Percentiles rank a stretch among this genome's conserved stretches.
Evolutionary conservation across 2,113 vertebrate species (phyloP).

Genomic region (Odocoileus virginianus): DNA sequence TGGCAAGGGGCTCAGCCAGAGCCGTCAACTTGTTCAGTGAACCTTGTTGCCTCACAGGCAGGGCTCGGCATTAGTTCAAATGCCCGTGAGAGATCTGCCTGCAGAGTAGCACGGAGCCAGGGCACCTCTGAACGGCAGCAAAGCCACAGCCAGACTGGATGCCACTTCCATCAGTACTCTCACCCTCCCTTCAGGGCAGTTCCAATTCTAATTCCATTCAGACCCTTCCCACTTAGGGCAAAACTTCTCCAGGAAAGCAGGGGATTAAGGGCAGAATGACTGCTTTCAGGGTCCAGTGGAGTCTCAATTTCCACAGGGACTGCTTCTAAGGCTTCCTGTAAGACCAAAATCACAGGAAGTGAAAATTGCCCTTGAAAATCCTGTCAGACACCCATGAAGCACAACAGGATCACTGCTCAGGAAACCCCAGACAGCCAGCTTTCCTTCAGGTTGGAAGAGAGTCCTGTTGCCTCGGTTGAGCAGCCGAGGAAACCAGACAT

Average conservation of each 20-base stretch:
- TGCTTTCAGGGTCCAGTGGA: background rate
- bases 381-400: background rate
- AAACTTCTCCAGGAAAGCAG: background rate
- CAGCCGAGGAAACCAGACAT: background rate
- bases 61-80: background rate
- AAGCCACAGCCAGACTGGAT: background rate
- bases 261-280: background rate
- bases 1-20: background rate
- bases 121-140: background rate
- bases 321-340: background rate
- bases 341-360: background rate
- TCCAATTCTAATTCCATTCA: background rate
- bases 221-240: background rate
- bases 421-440: background rate
- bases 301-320: background rate
- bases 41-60: background rate
- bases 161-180: background rate
- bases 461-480: background rate
- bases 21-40: background rate
- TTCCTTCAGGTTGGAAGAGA: background rate
- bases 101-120: background rate
- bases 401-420: background rate
- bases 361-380: slow-evolving; percentile 39
- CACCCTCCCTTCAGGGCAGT: background rate
- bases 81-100: background rate